phyloP scores from a whole-genome alignment of 2,888 invertebrate genomes.

The Tuta absoluta region DNA sequence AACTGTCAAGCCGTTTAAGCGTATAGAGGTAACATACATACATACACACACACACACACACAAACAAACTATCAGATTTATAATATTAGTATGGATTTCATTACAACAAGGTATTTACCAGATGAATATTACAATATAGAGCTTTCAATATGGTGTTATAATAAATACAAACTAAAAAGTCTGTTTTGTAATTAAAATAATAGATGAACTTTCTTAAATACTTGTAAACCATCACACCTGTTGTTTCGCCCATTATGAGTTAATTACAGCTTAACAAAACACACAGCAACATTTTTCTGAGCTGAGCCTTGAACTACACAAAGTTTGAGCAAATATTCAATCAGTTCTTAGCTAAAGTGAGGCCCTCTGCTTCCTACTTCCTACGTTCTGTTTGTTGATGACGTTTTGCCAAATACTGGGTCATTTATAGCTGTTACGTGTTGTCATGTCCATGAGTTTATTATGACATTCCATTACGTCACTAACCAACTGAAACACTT shows the following conservation, averaged over 20 bases:
- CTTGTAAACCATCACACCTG: slow-evolving; percentile 10
- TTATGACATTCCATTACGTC: slow-evolving; percentile 29
- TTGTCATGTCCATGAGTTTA: slow-evolving; percentile 20
- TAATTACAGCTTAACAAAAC: too few species aligned
- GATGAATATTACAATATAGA: too few species aligned
- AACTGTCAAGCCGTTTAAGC: too few species aligned
- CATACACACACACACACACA: too few species aligned
- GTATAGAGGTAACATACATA: too few species aligned
- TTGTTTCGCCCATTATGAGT: slow-evolving; percentile 13
- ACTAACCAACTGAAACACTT: slow-evolving; percentile 26
- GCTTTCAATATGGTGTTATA: too few species aligned
- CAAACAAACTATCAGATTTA: too few species aligned
- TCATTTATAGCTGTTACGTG: slow-evolving; percentile 30
- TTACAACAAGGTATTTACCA: too few species aligned
- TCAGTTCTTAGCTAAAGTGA: neutral
- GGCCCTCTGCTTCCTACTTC: slow-evolving; percentile 4
- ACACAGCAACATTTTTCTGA: slow-evolving; percentile 6
- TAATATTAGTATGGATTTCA: too few species aligned
- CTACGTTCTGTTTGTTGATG: slow-evolving; percentile 24
- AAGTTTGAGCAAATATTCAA: slow-evolving; percentile 11
- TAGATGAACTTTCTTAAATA: neutral
- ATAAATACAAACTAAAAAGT: neutral
- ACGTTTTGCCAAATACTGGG: slow-evolving; percentile 18
- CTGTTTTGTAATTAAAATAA: neutral
- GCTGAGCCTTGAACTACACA: slow-evolving; percentile 20